A percentile compares a stretch with the other conserved stretches of the same genome.
Evolutionary conservation across 2,888 invertebrate genomes (phyloP).

Genomic region (Phorcus lineatus): DNA sequence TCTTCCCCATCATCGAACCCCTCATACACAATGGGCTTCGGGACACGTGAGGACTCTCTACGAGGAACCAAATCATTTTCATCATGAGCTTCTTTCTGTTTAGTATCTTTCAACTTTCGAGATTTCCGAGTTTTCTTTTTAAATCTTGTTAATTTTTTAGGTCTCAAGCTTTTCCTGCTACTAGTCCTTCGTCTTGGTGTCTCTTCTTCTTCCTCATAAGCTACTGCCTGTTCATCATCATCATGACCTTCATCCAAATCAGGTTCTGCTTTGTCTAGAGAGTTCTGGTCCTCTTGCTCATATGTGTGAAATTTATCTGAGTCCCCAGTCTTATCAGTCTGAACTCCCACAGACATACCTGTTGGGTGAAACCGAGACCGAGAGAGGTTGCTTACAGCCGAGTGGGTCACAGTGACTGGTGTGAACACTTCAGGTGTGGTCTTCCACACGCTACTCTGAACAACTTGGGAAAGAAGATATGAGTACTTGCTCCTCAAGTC

Average conservation of each 20-base stretch:
- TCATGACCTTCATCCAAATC: background rate
- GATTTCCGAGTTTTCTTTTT: conserved; percentile 36
- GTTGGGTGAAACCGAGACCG: no score
- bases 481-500: conserved; percentile 57
- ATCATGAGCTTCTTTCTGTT: background rate
- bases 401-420: conserved; percentile 31
- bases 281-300: background rate
- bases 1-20: conserved; percentile 14
- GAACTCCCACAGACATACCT: background rate
- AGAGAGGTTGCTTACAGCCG: background rate
- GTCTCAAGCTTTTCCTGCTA: background rate
- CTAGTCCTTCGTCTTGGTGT: conserved; percentile 1
- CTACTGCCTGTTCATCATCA: background rate
- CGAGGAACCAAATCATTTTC: background rate
- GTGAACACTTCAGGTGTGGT: conserved; percentile 46
- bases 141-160: background rate
- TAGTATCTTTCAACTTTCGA: conserved; percentile 39
- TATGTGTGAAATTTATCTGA: background rate
- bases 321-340: background rate
- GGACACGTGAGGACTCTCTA: background rate
- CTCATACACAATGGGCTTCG: conserved; percentile 1
- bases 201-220: conserved; percentile 5
- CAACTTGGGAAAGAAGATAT: conserved; percentile 55
- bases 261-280: background rate
- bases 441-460: conserved; percentile 49